phyloP scores from a whole-genome alignment of 1,140 invertebrate genomes.

The Drosophila fuyamai region DNA sequence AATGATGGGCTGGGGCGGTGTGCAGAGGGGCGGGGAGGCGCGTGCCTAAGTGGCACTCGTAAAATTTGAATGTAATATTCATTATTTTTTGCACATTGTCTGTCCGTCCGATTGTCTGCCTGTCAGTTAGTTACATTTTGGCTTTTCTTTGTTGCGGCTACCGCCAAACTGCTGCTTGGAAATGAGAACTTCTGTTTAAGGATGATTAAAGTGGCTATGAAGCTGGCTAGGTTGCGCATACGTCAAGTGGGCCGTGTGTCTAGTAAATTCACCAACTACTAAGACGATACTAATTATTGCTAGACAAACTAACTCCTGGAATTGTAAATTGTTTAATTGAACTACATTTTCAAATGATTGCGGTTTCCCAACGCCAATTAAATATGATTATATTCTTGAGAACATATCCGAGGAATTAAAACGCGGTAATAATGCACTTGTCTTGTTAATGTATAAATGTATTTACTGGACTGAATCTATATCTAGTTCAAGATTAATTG shows the following conservation, averaged over 20 bases:
- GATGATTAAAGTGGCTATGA: slow-evolving; percentile 35
- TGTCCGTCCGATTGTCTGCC: slow-evolving; percentile 36
- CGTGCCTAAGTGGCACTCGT: slow-evolving; percentile 81
- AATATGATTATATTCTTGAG: slow-evolving; percentile 1
- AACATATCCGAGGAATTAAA: not conserved
- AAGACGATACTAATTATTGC: slow-evolving; percentile 17
- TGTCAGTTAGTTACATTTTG: slow-evolving; percentile 51
- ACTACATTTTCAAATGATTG: slow-evolving; percentile 8
- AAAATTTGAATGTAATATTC: slow-evolving; percentile 83
- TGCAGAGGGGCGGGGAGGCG: slow-evolving; percentile 14
- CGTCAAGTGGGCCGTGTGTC: slow-evolving; percentile 26
- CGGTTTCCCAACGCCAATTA: slow-evolving; percentile 8
- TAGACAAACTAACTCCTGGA: slow-evolving; percentile 5
- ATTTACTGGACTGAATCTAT: not conserved
- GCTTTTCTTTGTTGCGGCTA: slow-evolving; percentile 41
- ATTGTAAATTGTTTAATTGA: slow-evolving; percentile 6
- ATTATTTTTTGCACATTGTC: slow-evolving; percentile 80
- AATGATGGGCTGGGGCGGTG: not conserved
- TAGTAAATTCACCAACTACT: slow-evolving; percentile 19
- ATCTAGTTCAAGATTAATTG: too few relatives aligned
- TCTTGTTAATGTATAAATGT: not conserved
- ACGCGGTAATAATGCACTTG: not conserved
- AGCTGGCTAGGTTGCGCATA: slow-evolving; percentile 30
- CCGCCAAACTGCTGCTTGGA: not conserved
- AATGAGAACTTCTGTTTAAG: slow-evolving; percentile 22